Conservation (phyloP, 1,140 invertebrate genomes). For the Meteorus sp. region DNA sequence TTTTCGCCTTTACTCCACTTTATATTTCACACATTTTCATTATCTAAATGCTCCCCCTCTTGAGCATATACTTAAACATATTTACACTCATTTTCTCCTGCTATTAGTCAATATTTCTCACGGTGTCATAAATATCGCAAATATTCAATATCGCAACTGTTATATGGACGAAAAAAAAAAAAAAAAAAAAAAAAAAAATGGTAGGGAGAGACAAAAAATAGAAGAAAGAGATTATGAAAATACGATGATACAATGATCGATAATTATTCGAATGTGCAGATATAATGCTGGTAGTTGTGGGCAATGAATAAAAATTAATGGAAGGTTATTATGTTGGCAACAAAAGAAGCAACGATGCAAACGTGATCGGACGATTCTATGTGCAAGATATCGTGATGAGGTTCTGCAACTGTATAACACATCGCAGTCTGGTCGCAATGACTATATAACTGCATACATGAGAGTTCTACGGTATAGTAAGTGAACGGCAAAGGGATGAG, state of each 20-base stretch:
- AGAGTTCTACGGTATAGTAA: too few species aligned
- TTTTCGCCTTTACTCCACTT: too few species aligned
- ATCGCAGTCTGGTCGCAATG: background rate
- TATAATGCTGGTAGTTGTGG: conserved; percentile 10
- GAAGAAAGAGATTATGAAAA: background rate
- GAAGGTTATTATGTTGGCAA: conserved; percentile 27
- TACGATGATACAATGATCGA: conserved; percentile 11
- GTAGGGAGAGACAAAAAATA: background rate
- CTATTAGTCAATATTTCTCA: too few species aligned
- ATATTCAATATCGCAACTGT: conserved; percentile 3
- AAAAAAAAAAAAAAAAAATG: conserved; percentile 1
- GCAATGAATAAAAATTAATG: conserved; percentile 29
- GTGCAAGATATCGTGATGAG: conserved; percentile 24
- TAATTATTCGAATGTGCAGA: conserved; percentile 20
- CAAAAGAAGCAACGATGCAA: conserved; percentile 23
- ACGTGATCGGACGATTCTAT: conserved; percentile 23
- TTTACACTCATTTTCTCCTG: too few species aligned
- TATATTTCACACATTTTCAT: too few species aligned
- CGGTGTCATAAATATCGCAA: conserved; percentile 1
- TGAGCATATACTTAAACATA: too few species aligned
- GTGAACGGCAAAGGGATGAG: conserved; percentile 18
- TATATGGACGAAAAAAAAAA: background rate
- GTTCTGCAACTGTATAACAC: conserved; percentile 16
- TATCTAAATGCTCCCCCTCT: too few species aligned
- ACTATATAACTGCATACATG: too few species aligned